A percentile compares a stretch with the other conserved stretches of the same genome.
Evolutionary conservation across 2,888 invertebrate species (phyloP).

Genomic region (Tipula unca): DNA sequence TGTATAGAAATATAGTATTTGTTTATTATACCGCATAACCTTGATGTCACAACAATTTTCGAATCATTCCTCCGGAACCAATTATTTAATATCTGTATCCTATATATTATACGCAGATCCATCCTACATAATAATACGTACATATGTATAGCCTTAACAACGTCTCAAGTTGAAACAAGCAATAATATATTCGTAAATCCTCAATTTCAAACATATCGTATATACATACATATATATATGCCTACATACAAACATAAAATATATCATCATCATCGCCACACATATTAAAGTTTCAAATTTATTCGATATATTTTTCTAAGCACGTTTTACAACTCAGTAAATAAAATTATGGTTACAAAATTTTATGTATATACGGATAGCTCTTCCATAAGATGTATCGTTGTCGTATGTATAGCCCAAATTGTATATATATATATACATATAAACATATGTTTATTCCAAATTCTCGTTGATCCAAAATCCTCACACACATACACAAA

Average conservation of each 20-base stretch:
- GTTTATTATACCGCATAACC: neutral
- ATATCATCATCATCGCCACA: neutral
- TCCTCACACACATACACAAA: neutral
- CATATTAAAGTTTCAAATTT: neutral
- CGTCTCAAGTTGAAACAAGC: neutral
- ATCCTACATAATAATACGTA: neutral
- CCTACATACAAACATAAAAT: neutral
- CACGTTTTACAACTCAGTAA: constrained; percentile 8
- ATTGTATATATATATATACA: too few species aligned
- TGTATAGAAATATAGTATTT: too few species aligned
- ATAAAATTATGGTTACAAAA: neutral
- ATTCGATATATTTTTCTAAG: neutral
- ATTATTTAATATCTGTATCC: neutral
- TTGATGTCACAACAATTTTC: neutral
- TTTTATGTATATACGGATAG: neutral
- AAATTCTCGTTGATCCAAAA: neutral
- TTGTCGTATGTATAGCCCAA: neutral
- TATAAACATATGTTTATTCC: too few species aligned
- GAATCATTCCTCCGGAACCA: neutral
- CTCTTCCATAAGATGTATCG: neutral
- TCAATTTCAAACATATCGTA: neutral
- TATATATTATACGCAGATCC: neutral
- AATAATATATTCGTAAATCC: neutral
- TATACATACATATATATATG: neutral
- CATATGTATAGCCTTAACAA: neutral